Evolutionary conservation across 2,888 invertebrate species (phyloP), one percentile per base, ranked within the genome.

Genomic region (Macrophya annulata): DNA sequence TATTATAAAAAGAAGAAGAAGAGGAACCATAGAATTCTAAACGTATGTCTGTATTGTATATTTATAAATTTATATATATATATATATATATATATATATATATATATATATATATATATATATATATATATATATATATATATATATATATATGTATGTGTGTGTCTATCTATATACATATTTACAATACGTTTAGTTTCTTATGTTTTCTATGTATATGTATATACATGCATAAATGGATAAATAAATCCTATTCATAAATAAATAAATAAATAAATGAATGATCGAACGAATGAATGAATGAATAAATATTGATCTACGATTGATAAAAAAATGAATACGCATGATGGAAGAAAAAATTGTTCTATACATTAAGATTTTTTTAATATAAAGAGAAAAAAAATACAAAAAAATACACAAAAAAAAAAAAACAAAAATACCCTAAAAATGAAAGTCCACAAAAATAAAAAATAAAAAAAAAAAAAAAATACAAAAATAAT

Each of bases 291-390:
- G 31, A 25, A 51, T 31, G 76, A 76, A 76, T 48, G 48, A 76
- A 76, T 76, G 51, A 37, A 76, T 43, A 17, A 43, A 74, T 43
- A 43, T 43, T 62, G 62, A 62, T 62, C 71, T 43, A 71, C 71
- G 43, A 59, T 55, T 51, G 17, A 79, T n/a, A 86, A 88, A 88
- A 87, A 88, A 89, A 59, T 59, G 88, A 85, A 85, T 85, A 76
- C 17, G 45, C 37, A 68, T 21, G 81, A 65, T 68, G 31, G 37
- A 86, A 84, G 45, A 88, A 87, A 3, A 87, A 90, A 90, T 91
- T 92, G 92, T 92, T 92, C 92, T 90, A 90, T 91, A 92, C 89
- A 92, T 92, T 90, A 91, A 90, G 89, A 90, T 90, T 92, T 92
- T 92, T 92, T 92, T 92, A 91, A 91, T 91, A 91, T 91, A 91